Evolutionary conservation across 64 coral and sea anemone species (phyloP), one percentile per base, ranked within the genome.

Genomic region (Anthopleura sola): DNA sequence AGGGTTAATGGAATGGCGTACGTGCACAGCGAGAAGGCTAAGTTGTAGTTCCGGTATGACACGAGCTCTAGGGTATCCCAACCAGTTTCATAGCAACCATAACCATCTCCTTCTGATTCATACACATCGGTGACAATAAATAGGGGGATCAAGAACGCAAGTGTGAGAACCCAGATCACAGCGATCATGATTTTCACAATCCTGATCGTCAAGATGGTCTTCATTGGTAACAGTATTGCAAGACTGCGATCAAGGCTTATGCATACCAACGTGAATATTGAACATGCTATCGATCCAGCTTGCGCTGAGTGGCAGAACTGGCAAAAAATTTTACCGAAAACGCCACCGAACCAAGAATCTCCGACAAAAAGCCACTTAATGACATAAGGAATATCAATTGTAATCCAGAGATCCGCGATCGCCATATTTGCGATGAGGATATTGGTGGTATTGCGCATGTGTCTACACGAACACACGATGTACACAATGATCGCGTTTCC

Each of bases 341-440:
- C 76, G 18, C 82, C 78, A 3, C 91, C 91, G 76, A 92, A 92
- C 91, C 91, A 92, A 0, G 23, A 23, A n/a, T 84, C 6, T 1
- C 4, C 13, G 5, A 92, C 81, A 82, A 78, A 88, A 15, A 68
- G 34, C 85, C 85, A 92, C 62, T 92, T 92, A 10, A 92, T 37
- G 20, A 92, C 82, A n/a, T 92, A 92, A 10, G 91, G 91, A 8
- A 92, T 77, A 50, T 92, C 91, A 19, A 92, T 46, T 55, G 86
- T 84, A 38, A 92, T 88, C 19, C 84, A 57, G 16, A 92, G 91
- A 64, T 92, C 91, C 1, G 91, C 91, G 23, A 92, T 4, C 13
- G 91, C 85, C 91, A 92, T 92, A 49, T 92, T 92, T 23, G 86
- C 91, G 50, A 92, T 92, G 3, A 92, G 80, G 33, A 82, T 92